Conservation (phyloP, 2,797 vertebrate species). For the Threskiornis aethiopicus region DNA sequence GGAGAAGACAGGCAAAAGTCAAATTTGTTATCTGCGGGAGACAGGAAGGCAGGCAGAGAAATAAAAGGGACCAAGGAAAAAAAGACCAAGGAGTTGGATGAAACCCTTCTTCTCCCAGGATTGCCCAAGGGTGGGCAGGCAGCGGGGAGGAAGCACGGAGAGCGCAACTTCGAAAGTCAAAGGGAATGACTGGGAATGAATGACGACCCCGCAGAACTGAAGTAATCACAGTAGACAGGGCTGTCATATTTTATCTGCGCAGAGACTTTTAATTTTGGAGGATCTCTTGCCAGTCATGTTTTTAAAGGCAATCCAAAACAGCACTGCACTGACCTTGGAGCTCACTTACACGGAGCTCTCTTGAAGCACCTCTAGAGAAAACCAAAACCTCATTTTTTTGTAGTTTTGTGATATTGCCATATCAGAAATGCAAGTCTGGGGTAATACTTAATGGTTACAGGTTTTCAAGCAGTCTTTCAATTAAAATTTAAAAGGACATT, state of each 20-base stretch:
- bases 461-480: not conserved
- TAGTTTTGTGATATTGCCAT: not conserved
- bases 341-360: not conserved
- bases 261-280: constrained; percentile 9
- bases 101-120: not conserved
- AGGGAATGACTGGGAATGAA: not conserved
- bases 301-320: not conserved
- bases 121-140: not conserved
- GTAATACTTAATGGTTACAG: not conserved
- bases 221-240: not conserved
- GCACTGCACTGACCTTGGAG: not conserved
- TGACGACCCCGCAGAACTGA: not conserved
- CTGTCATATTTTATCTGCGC: constrained; percentile 40
- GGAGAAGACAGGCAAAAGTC: not conserved
- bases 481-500: constrained; percentile 12
- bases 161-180: not conserved
- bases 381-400: not conserved
- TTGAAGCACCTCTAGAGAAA: not conserved
- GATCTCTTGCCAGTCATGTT: constrained; percentile 12
- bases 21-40: not conserved
- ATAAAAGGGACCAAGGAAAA: not conserved
- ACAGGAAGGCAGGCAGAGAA: not conserved
- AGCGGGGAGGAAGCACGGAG: rapidly evolving
- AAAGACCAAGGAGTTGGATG: not conserved
- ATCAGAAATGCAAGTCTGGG: not conserved